Evolutionary conservation across 2,888 invertebrate species (phyloP).

Genomic region (Nemotelus pantherinus): DNA sequence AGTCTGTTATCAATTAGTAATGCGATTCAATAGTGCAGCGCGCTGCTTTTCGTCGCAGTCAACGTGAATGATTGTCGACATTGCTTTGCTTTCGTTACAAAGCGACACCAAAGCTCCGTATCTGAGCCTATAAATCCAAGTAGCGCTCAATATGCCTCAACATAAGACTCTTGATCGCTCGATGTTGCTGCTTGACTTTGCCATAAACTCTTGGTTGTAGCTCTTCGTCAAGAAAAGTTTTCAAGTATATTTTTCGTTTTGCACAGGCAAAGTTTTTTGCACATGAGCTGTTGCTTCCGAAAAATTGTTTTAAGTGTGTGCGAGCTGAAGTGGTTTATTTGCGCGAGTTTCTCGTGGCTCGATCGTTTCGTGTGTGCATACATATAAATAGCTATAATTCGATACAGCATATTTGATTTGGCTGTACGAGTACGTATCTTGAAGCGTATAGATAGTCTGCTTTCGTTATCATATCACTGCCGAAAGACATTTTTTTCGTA

Average conservation of each 20-base stretch:
- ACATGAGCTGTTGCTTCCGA: background rate
- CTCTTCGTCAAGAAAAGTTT: background rate
- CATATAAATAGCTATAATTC: background rate
- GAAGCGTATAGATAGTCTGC: background rate
- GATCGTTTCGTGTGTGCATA: background rate
- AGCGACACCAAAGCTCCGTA: background rate
- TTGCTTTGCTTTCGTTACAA: background rate
- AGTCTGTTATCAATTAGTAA: too few relatives aligned
- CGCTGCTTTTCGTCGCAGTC: too few relatives aligned
- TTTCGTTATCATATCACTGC: background rate
- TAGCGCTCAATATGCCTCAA: background rate
- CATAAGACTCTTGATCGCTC: conserved; percentile 17
- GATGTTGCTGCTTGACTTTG: too few relatives aligned
- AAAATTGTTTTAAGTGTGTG: background rate
- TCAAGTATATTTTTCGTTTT: background rate
- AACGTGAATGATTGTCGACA: background rate
- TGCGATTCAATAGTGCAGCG: too few relatives aligned
- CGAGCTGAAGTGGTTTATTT: background rate
- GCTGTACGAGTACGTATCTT: background rate
- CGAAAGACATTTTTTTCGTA: conserved; percentile 19
- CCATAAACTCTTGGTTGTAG: background rate
- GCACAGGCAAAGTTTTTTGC: background rate
- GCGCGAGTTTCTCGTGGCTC: background rate
- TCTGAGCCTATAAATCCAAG: conserved; percentile 28
- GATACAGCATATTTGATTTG: conserved; percentile 23